A percentile compares a stretch with the other conserved stretches of the same genome.
Evolutionary conservation across 2,888 invertebrate genomes (phyloP).

Genomic region (Harpalus rubripes): DNA sequence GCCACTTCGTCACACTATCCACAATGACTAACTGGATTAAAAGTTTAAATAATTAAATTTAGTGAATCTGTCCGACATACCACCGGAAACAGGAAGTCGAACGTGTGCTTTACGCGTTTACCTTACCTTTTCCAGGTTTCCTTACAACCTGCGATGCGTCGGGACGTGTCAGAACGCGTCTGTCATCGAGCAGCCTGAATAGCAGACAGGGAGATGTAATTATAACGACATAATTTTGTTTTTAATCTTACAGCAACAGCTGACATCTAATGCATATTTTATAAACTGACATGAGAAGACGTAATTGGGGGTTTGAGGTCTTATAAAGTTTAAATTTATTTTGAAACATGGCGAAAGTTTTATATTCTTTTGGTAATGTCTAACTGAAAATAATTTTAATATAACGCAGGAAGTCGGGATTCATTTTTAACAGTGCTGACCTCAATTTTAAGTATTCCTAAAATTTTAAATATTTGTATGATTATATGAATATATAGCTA

Average conservation of each 20-base stretch:
- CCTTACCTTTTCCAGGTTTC: conserved; percentile 41
- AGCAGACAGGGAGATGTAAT: conserved; percentile 40
- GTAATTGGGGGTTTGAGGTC: neutral
- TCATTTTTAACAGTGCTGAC: no score
- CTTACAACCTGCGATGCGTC: conserved; percentile 8
- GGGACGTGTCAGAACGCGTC: conserved; percentile 19
- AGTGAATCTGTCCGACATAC: conserved; percentile 9
- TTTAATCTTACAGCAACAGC: conserved; percentile 47
- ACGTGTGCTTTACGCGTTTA: conserved; percentile 24
- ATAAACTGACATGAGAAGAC: conserved; percentile 2
- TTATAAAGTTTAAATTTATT: conserved; percentile 4
- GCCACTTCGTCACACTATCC: no score
- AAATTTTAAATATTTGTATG: no score
- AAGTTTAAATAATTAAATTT: conserved; percentile 51
- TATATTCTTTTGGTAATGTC: neutral
- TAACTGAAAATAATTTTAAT: neutral
- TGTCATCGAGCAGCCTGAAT: conserved; percentile 28
- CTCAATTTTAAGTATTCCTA: no score
- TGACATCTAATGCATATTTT: conserved; percentile 40
- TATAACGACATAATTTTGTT: conserved; percentile 36
- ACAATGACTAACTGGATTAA: conserved; percentile 15
- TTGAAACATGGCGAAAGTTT: neutral
- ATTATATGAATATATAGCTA: no score
- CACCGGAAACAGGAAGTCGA: conserved; percentile 32
- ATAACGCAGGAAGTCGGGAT: neutral